Conservation (phyloP, 2,797 vertebrate genomes). For the Coluber constrictor region DNA sequence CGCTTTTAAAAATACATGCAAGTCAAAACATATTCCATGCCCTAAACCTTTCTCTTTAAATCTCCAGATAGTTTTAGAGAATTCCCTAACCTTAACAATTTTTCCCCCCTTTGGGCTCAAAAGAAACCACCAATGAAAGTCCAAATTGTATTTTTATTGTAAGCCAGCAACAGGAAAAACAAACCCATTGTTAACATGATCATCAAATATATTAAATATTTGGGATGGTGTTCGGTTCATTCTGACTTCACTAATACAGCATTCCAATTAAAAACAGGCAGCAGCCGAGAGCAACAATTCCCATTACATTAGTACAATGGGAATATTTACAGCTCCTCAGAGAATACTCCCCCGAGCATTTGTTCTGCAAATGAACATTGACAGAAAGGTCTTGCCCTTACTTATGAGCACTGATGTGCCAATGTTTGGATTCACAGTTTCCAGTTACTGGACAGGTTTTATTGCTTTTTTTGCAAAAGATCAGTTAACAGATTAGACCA, state of each 20-base stretch:
- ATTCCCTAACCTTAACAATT: not conserved
- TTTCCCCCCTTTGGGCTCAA: not conserved
- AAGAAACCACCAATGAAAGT: slow-evolving; percentile 1
- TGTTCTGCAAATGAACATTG: slow-evolving; percentile 55
- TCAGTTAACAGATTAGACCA: not conserved
- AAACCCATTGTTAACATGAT: not conserved
- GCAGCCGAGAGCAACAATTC: slow-evolving; percentile 25
- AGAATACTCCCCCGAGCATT: slow-evolving; percentile 28
- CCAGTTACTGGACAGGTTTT: slow-evolving; percentile 37
- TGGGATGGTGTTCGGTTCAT: slow-evolving; percentile 18
- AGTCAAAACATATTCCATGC: not conserved
- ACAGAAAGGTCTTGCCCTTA: slow-evolving; percentile 63
- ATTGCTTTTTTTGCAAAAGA: slow-evolving; percentile 27
- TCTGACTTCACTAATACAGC: slow-evolving; percentile 34
- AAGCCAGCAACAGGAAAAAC: not conserved
- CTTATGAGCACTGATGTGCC: slow-evolving; percentile 62
- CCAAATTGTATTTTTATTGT: not conserved
- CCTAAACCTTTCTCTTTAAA: not conserved
- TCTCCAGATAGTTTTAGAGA: not conserved
- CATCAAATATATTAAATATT: not conserved
- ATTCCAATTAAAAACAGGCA: slow-evolving; percentile 36
- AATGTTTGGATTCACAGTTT: slow-evolving; percentile 49
- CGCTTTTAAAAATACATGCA: not conserved
- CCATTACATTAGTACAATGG: slow-evolving; percentile 51
- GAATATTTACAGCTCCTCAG: slow-evolving; percentile 40